phyloP scores from a whole-genome alignment of 2,888 invertebrate species.

The Scrobipalpa costella region DNA sequence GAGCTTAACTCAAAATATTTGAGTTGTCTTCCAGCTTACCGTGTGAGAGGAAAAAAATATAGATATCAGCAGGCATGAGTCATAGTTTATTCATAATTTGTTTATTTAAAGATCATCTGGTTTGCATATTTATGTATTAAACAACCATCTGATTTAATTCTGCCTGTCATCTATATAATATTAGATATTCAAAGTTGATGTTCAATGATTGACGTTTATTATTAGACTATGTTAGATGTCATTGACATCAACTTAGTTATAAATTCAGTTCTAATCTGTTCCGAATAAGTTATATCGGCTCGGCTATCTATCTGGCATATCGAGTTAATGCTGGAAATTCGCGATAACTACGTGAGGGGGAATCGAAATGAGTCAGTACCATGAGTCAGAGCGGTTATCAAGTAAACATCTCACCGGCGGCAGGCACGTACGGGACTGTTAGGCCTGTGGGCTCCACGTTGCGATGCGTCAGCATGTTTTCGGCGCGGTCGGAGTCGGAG shows the following conservation, averaged over 20 bases:
- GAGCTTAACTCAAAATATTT: too few relatives aligned
- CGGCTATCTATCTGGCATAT: constrained; percentile 31
- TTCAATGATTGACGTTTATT: too few relatives aligned
- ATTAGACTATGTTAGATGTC: not conserved
- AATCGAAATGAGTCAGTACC: constrained; percentile 56
- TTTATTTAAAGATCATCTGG: too few relatives aligned
- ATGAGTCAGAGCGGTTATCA: constrained; percentile 63
- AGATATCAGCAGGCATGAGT: too few relatives aligned
- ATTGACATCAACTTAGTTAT: constrained; percentile 11
- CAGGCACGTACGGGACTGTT: constrained; percentile 54
- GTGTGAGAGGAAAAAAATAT: too few relatives aligned
- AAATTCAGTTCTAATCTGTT: constrained; percentile 15
- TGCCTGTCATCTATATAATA: too few relatives aligned
- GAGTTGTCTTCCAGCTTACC: too few relatives aligned
- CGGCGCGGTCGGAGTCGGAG: too few relatives aligned
- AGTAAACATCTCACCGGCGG: constrained; percentile 61
- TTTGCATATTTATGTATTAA: too few relatives aligned
- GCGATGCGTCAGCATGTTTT: constrained; percentile 71
- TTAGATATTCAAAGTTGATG: too few relatives aligned
- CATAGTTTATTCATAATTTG: too few relatives aligned
- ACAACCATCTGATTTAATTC: too few relatives aligned
- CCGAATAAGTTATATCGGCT: constrained; percentile 32
- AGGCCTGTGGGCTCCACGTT: constrained; percentile 36
- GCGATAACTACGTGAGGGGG: constrained; percentile 53
- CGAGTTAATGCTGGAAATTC: constrained; percentile 42